Evolutionary conservation across 2,888 invertebrate species (phyloP).

Genomic region (Automeris io): DNA sequence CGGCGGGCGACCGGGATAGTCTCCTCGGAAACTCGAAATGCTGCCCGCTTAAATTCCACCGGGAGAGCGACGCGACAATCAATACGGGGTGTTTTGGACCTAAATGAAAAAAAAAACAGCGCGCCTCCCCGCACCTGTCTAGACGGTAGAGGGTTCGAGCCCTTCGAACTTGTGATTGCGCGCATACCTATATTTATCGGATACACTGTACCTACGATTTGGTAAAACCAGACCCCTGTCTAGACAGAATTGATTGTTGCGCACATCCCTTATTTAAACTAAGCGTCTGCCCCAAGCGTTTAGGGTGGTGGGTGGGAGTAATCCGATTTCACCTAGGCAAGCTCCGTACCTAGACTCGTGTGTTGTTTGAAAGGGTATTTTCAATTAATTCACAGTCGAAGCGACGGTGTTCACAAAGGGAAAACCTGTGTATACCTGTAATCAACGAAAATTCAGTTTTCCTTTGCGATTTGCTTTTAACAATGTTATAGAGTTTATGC

Average conservation of each 20-base stretch:
- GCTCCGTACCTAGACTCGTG: no score
- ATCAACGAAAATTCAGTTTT: no score
- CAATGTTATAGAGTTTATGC: no score
- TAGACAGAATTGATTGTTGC: slow-evolving; percentile 1
- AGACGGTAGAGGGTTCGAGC: neutral
- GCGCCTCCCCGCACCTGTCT: slow-evolving; percentile 1
- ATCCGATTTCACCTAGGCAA: no score
- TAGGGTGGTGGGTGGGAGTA: no score
- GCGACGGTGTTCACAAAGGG: no score
- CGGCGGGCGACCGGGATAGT: no score
- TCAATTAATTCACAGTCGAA: no score
- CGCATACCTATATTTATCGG: neutral
- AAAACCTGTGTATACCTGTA: no score
- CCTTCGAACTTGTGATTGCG: slow-evolving; percentile 2
- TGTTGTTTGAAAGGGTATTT: no score
- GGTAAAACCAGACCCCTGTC: neutral
- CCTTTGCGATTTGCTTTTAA: no score
- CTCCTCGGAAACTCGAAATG: no score
- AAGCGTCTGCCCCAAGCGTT: neutral
- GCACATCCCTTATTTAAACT: neutral
- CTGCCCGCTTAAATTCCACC: neutral
- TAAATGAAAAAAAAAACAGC: neutral
- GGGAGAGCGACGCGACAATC: neutral
- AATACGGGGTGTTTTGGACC: neutral
- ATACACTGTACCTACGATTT: neutral